Base-by-base conservation (phyloP, 2,113 vertebrate genomes). In the Mormoops blainvillei region DNA sequence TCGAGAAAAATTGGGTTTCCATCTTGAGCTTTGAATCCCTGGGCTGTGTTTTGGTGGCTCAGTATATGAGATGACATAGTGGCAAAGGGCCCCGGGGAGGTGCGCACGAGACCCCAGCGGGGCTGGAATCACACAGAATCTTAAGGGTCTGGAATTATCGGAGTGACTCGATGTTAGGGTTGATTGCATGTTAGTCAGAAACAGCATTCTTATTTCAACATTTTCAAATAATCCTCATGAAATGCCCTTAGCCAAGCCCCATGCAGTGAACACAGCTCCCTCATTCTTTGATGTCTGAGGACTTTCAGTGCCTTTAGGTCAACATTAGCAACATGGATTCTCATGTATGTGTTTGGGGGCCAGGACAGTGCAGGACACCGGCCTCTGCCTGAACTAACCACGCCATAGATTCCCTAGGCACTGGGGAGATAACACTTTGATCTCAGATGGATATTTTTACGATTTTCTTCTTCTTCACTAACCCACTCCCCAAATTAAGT, bases 151-250 rank as follows among this genome's bases (percentile, higher is more conserved):
- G 54, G 31, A 74, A 84, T 28, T 81, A 33, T 54, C 61, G 65
- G 77, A 24, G 54, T 90, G 84, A 82, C 76, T 68, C 81, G 33
- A 89, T 81, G 88, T 87, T 94, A 56, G 67, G 87, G 85, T 84
- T 92, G 96, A 97, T 97, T 96, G 41, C 54, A 80, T 68, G 87
- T 94, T 94, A 96, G 93, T 88, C 81, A 82, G 85, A 95, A 82
- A 71, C 95, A 88, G n/a, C 76, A 68, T 93, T 71, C 87, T 86
- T 63, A 95, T 94, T 96, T 97, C 93, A 89, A 97, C 91, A 94
- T 82, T 94, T 82, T 91, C 33, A 38, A 96, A 88, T 97, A 92
- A 85, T 96, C 73, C 54, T 95, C 90, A 78, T 58, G 88, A 81
- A 93, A 82, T 68, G 73, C 63, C 82, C 41, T 73, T 36, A 95